Conservation (phyloP, 2,797 vertebrate species). For the Pteropus rufus region DNA sequence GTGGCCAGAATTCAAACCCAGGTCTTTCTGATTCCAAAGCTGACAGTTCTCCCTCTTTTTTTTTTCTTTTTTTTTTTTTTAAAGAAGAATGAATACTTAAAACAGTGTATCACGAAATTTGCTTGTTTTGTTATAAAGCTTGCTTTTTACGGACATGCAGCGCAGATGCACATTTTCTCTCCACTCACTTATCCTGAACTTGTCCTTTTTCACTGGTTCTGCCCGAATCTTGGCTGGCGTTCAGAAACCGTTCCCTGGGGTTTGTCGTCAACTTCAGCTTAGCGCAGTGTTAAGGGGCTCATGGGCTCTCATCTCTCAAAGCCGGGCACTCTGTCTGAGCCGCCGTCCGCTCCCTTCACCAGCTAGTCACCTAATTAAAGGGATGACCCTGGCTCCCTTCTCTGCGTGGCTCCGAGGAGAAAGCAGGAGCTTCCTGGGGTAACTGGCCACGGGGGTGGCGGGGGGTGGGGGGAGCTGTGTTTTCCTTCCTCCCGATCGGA, state of each 20-base stretch:
- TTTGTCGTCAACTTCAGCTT: not conserved
- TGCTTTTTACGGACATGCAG: not conserved
- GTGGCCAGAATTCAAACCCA: not conserved
- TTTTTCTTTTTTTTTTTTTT: no score
- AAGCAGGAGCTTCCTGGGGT: slow-evolving; percentile 56
- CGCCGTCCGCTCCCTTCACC: not conserved
- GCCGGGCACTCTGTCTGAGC: not conserved
- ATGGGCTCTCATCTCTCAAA: slow-evolving; percentile 21
- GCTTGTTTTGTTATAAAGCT: not conserved
- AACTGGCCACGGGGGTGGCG: slow-evolving; percentile 42
- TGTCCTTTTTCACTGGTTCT: not conserved
- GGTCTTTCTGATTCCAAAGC: not conserved
- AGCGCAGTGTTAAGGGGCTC: not conserved
- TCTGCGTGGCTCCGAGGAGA: slow-evolving; percentile 30
- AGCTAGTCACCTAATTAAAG: slow-evolving; percentile 55
- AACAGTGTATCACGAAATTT: not conserved
- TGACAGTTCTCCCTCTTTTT: not conserved
- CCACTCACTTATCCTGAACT: not conserved
- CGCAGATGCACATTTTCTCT: not conserved
- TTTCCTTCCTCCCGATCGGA: slow-evolving; percentile 48
- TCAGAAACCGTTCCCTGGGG: slow-evolving; percentile 11
- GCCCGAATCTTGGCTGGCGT: not conserved
- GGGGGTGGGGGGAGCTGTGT: not conserved
- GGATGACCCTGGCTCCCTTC: slow-evolving; percentile 23
- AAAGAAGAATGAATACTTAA: not conserved